These are phyloP conservation scores for Spodoptera picta DNA, from an alignment of 2,888 invertebrate genomes.

Conservation along the genomic window DNA sequence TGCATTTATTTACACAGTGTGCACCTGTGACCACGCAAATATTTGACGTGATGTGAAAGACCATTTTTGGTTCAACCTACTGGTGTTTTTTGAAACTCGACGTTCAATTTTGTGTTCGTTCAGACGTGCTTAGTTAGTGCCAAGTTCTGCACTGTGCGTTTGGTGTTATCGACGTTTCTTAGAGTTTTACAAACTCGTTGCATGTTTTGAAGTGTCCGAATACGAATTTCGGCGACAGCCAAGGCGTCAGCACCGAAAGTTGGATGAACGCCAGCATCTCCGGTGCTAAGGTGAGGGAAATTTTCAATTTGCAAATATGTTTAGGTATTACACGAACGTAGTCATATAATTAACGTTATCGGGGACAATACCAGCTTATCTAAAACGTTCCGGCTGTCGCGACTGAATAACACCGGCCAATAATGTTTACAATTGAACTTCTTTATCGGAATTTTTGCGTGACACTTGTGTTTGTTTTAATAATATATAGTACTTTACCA, in stretches of 20 bases:
- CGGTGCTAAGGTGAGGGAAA: constrained; percentile 83
- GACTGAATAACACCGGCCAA: constrained; percentile 64
- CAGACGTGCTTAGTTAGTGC: constrained; percentile 76
- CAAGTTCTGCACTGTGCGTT: constrained; percentile 72
- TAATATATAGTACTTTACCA: constrained; percentile 18
- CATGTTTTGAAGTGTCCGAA: constrained; percentile 73
- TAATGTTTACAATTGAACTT: constrained; percentile 62
- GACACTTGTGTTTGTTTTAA: constrained; percentile 32
- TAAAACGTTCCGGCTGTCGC: constrained; percentile 63
- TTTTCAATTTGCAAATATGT: constrained; percentile 62
- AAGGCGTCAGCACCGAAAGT: constrained; percentile 79
- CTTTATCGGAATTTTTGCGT: constrained; percentile 59
- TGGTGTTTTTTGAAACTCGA: constrained; percentile 69
- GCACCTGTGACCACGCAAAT: constrained; percentile 84
- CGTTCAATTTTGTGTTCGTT: constrained; percentile 68
- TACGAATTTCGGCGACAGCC: constrained; percentile 83
- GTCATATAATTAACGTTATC: constrained; percentile 66
- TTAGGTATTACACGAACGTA: constrained; percentile 59
- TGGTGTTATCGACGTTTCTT: constrained; percentile 62
- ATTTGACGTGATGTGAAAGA: constrained; percentile 84
- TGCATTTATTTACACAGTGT: constrained; percentile 71
- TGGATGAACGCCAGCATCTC: constrained; percentile 87
- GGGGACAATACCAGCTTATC: constrained; percentile 71
- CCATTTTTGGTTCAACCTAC: constrained; percentile 75
- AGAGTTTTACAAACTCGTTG: constrained; percentile 68